Evolutionary conservation across 2,113 vertebrate genomes (phyloP), one percentile per base, ranked within the genome.

Genomic region (Calonectris borealis): DNA sequence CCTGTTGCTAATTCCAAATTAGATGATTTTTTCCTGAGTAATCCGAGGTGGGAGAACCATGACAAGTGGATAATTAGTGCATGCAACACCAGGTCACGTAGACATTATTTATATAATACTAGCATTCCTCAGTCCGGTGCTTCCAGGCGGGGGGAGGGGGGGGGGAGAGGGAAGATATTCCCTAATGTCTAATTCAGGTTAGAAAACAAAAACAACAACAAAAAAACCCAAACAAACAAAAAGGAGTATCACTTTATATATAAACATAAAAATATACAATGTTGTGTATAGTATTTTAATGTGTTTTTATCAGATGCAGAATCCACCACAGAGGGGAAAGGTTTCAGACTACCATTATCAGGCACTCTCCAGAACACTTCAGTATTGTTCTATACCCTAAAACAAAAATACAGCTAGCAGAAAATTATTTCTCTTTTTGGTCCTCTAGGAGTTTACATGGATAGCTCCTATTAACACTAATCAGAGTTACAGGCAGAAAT

Each of bases 401-500:
- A 81, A 76, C 38, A 91, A 79, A 54, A 80, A 6, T 24, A 75
- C 4, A 93, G 60, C 58, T 87, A 76, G 24, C 22, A 88, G 42
- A 65, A 55, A 81, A 27, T 49, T 48, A 49, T 55, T 84, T 90
- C 34, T 91, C 54, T 55, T 78, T 58, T 15, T 80, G 72, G 42
- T 85, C 68, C 65, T 95, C 58, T n/a, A 94, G 82, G 87, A 87
- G 58, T 85, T 96, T 83, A 40, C 40, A 64, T 20, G 65, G 38
- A 42, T 71, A 87, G 69, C n/a, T 95, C 42, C 46, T 73, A 40
- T 32, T 82, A 86, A 69, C 62, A 31, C 88, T 96, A 78, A 78
- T 64, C 44, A 95, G 80, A 96, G 90, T 48, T 90, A 83, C 70
- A 57, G 54, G 55, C 88, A 88, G 83, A 68, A 93, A 95, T 91